Percentiles rank a stretch among this genome's conserved stretches.
Evolutionary conservation across 2,797 vertebrate species (phyloP).

Genomic region (Mustela erminea): DNA sequence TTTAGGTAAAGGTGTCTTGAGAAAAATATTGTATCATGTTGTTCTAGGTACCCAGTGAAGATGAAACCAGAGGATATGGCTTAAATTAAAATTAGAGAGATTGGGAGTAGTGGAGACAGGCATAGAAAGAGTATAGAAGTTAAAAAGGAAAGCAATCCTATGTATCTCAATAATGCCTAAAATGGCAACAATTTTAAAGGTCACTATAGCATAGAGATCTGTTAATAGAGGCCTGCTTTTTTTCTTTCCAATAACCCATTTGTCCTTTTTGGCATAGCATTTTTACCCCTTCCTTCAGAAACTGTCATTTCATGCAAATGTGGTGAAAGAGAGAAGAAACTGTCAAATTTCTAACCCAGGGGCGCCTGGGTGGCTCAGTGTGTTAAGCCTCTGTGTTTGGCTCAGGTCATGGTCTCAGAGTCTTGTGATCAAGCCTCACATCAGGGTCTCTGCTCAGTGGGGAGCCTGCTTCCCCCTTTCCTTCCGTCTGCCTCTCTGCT

Average conservation of each 20-base stretch:
- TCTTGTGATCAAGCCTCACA: too few species aligned
- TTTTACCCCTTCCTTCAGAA: neutral
- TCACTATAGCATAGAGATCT: neutral
- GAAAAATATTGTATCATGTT: neutral
- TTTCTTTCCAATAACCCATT: neutral
- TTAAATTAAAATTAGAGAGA: slow-evolving; percentile 5
- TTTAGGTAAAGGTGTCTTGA: neutral
- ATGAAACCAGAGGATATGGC: neutral
- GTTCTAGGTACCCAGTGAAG: neutral
- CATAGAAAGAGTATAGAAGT: neutral
- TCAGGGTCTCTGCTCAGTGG: too few species aligned
- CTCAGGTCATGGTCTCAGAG: too few species aligned
- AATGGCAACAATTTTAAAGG: neutral
- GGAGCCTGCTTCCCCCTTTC: too few species aligned
- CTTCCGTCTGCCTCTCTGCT: too few species aligned
- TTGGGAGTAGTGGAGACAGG: neutral
- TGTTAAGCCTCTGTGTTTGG: too few species aligned
- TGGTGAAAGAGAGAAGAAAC: too few species aligned
- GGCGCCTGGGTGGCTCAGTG: too few species aligned
- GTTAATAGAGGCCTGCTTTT: neutral
- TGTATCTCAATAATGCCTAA: neutral
- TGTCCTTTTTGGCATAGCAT: neutral
- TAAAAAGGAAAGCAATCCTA: neutral
- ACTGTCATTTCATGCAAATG: neutral
- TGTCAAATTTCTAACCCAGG: neutral